Evolutionary conservation across 1,140 invertebrate species (phyloP).

Genomic region (Lucilia cuprina): DNA sequence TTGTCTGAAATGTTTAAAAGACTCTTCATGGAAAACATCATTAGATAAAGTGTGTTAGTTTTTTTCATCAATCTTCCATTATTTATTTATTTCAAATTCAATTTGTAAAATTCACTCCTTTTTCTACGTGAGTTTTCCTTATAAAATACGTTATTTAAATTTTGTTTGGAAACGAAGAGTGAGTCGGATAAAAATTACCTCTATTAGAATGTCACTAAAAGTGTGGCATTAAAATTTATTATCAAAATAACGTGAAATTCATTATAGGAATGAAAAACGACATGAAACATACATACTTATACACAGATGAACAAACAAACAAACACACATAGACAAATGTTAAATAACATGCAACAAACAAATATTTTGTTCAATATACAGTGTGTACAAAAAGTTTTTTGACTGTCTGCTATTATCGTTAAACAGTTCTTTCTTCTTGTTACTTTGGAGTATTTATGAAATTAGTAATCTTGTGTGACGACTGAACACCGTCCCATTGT

Average conservation of each 20-base stretch:
- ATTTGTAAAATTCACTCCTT: not conserved
- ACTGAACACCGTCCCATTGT: too few relatives aligned
- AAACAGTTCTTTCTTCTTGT: too few relatives aligned
- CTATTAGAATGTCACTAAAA: constrained; percentile 6
- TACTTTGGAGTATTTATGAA: too few relatives aligned
- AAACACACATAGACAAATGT: not conserved
- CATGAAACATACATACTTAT: not conserved
- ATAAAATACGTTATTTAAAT: not conserved
- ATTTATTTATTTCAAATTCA: not conserved
- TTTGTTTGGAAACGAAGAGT: not conserved
- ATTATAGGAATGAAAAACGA: constrained; percentile 39
- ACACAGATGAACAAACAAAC: not conserved
- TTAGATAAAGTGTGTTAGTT: not conserved
- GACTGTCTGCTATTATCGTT: too few relatives aligned
- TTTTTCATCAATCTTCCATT: not conserved
- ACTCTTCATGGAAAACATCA: not conserved
- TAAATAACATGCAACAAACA: not conserved
- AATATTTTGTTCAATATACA: not conserved
- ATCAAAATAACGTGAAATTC: constrained; percentile 26
- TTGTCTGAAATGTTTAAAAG: too few relatives aligned
- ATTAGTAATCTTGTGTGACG: too few relatives aligned
- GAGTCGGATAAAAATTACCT: not conserved
- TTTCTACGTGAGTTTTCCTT: not conserved
- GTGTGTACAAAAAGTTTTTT: not conserved
- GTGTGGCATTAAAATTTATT: constrained; percentile 27